A percentile compares a stretch with the other conserved stretches of the same genome.
phyloP scores from a whole-genome alignment of 2,888 invertebrate genomes.

The Pristionchus japonicus region DNA sequence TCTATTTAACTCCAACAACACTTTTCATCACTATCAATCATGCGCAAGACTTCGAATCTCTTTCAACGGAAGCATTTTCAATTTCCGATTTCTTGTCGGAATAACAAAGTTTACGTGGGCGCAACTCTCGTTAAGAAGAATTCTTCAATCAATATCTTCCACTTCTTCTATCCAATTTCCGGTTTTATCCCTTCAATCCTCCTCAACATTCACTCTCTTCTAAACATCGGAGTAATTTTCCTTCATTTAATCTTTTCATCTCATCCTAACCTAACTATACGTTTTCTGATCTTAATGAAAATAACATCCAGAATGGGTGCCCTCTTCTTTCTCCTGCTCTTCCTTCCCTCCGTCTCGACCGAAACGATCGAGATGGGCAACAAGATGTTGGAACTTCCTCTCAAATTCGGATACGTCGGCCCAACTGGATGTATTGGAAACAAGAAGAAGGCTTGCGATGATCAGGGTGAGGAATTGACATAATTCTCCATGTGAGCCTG shows the following conservation, averaged over 20 bases:
- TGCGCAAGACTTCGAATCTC: no score
- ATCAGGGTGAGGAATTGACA: constrained; percentile 51
- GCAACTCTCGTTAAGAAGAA: constrained; percentile 64
- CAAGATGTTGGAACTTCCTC: constrained; percentile 49
- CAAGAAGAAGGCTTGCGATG: constrained; percentile 52
- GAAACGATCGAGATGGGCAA: constrained; percentile 32
- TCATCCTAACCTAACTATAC: no score
- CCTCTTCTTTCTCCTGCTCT: not conserved
- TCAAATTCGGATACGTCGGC: constrained; percentile 54
- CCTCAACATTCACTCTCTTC: no score
- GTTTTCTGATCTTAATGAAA: no score
- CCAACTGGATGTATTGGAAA: constrained; percentile 53
- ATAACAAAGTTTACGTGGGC: constrained; percentile 71
- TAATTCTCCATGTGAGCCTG: no score
- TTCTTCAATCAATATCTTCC: not conserved
- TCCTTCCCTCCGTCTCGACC: not conserved
- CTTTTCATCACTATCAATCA: no score
- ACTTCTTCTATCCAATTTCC: constrained; percentile 20
- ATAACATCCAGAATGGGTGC: not conserved
- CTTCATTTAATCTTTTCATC: no score
- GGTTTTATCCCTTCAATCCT: not conserved
- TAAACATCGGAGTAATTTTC: not conserved
- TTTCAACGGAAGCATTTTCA: no score
- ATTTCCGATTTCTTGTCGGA: no score
- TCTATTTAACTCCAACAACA: no score